These are phyloP conservation scores for Dasyornis broadbenti DNA, from an alignment of 2,113 vertebrate species.

Conservation along the genomic window DNA sequence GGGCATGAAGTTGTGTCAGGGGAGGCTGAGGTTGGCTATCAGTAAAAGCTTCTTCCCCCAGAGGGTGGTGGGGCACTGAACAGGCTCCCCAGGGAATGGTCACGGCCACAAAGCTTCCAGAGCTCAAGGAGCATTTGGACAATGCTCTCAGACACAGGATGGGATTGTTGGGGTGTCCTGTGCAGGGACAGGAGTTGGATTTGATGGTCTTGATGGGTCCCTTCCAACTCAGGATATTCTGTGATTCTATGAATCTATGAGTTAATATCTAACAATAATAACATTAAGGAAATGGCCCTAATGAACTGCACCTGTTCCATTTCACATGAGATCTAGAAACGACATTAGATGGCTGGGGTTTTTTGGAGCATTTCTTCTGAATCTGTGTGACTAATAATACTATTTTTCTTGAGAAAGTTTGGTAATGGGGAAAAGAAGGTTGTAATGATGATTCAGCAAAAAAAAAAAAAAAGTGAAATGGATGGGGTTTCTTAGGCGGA, in stretches of 20 bases:
- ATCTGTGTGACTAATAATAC: not conserved
- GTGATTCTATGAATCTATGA: not conserved
- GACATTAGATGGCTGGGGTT: not conserved
- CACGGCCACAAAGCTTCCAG: not conserved
- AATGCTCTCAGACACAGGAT: not conserved
- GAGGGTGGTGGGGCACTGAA: not conserved
- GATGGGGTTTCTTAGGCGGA: not conserved
- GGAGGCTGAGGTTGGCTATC: not conserved
- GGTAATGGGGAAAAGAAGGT: not conserved
- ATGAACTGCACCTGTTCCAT: not conserved
- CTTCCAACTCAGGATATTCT: not conserved
- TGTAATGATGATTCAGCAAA: not conserved
- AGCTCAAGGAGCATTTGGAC: not conserved
- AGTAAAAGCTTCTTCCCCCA: not conserved
- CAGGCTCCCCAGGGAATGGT: not conserved
- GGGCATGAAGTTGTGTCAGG: not conserved
- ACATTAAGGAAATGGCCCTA: not conserved
- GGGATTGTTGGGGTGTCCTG: not conserved
- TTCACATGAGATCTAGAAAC: not conserved
- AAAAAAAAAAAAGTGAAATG: not conserved
- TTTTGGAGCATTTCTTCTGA: not conserved
- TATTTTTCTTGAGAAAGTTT: not conserved
- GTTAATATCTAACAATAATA: not conserved
- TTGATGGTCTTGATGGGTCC: not conserved
- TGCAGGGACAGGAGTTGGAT: not conserved